Base-by-base conservation (phyloP, 2,113 vertebrate species). In the Colossoma macropomum region DNA sequence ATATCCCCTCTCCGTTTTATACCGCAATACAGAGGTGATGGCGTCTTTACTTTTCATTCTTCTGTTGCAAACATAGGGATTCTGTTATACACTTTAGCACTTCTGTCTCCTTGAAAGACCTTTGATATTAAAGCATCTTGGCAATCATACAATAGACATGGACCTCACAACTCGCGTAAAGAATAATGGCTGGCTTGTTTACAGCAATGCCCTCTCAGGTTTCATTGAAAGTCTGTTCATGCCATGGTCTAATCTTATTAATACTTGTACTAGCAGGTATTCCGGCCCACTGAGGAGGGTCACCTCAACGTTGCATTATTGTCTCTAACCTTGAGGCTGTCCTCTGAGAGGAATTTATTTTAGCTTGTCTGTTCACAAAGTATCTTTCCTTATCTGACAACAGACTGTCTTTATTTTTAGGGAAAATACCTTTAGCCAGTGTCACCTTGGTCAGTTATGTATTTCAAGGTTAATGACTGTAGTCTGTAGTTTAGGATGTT, bases 221-320 rank as follows among this genome's bases (percentile, higher is more conserved):
- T 86, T 85, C 83, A 52, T 82, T 62, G 59, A 75, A 13, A 76
- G 87, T 87, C 87, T 80, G 5, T 78, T 81, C 52, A 75, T 2
- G 66, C 73, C 56, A 59, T 38, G 41, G 52, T 78, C 71, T 91
- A 85, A 91, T 89, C 84, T 16, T 76, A 88, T 91, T 89, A 90
- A 77, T 89, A 88, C 89, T 89, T 85, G 89, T 87, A 88, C 86
- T 66, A 83, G 27, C 78, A 83, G 83, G 82, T 89, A 85, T 89
- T 83, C 52, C 83, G 27, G 84, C 54, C 77, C 85, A 87, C 32
- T 60, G 62, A 86, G 85, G 54, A 77, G 87, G 73, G 83, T 80
- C 38, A 41, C 59, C 19, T 12, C 73, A 86, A 85, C 62, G 23
- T 62, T 75, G 71, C 25, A 79, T 82, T 87, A 77, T 89, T 90